Conservation (phyloP, 1,140 invertebrate genomes). For the Zaprionus gabonicus region DNA sequence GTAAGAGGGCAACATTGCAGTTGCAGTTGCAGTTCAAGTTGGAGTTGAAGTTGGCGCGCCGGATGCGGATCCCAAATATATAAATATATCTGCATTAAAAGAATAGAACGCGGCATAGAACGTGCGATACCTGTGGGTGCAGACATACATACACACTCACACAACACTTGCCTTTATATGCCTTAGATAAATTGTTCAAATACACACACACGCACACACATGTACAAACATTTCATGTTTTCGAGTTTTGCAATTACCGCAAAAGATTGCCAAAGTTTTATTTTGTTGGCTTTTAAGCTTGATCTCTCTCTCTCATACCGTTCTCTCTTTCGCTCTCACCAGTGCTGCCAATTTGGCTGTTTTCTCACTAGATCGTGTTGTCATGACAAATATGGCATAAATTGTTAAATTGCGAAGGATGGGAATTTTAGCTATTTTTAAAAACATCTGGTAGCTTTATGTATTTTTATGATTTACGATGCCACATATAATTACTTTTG, state of each 20-base stretch:
- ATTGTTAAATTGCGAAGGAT: no score
- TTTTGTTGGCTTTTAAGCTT: neutral
- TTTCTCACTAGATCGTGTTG: no score
- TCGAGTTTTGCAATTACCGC: constrained; percentile 55
- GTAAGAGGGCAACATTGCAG: constrained; percentile 11
- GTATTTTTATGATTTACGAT: no score
- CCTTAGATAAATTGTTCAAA: constrained; percentile 60
- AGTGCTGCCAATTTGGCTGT: no score
- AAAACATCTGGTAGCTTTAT: no score
- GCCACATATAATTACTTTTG: no score
- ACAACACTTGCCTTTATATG: constrained; percentile 33
- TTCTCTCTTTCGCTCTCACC: neutral
- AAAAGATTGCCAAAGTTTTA: constrained; percentile 45
- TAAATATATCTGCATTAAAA: neutral
- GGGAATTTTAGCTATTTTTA: no score
- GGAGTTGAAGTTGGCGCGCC: neutral
- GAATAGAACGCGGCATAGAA: neutral
- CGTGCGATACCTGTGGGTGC: constrained; percentile 1
- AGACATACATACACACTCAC: no score
- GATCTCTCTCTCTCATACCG: neutral
- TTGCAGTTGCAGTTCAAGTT: neutral
- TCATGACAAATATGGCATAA: no score
- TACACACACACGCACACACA: constrained; percentile 10
- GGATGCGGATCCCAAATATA: neutral
- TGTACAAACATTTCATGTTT: constrained; percentile 36